Conservation (phyloP, 2,113 vertebrate species). For the Charadrius vociferus region DNA sequence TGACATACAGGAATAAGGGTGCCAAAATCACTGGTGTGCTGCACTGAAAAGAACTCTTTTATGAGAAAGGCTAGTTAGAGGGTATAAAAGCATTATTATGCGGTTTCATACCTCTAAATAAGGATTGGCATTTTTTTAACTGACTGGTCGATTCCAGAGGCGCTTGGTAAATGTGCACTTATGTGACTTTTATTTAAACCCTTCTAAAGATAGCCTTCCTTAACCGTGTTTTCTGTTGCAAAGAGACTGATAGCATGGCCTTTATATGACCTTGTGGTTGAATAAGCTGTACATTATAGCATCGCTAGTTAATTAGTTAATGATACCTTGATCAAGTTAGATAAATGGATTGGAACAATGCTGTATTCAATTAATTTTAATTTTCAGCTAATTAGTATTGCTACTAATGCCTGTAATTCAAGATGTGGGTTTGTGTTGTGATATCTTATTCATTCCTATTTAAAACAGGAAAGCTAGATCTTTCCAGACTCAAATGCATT, state of each 20-base stretch:
- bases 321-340: conserved; percentile 41
- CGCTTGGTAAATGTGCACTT: neutral
- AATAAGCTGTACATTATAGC: neutral
- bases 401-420: conserved; percentile 8
- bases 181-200: neutral
- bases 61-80: neutral
- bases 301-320: conserved; percentile 35
- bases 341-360: conserved; percentile 45
- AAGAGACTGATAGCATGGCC: neutral
- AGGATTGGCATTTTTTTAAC: neutral
- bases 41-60: neutral
- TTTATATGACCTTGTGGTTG: neutral
- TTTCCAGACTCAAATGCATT: neutral
- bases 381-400: conserved; percentile 23
- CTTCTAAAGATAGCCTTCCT: neutral
- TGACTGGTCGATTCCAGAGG: neutral
- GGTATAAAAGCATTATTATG: neutral
- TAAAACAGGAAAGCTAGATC: neutral
- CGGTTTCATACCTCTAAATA: neutral
- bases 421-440: neutral
- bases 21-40: neutral
- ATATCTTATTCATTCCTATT: neutral
- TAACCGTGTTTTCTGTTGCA: neutral
- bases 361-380: conserved; percentile 39
- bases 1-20: neutral